phyloP scores from a whole-genome alignment of 2,797 vertebrate genomes.

The Coreius guichenoti region DNA sequence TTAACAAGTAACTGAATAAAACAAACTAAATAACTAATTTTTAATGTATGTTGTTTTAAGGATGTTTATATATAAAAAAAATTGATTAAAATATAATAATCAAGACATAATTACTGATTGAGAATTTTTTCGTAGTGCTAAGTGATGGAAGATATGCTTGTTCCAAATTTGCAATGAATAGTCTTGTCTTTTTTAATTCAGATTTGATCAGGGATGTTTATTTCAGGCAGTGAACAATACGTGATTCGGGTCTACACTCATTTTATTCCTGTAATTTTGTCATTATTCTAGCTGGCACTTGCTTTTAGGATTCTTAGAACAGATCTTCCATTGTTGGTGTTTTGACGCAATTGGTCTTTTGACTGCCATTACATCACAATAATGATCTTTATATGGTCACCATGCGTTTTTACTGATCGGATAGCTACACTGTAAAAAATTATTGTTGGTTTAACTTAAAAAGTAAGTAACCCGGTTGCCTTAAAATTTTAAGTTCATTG shows the following conservation, averaged over 20 bases:
- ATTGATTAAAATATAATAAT: neutral
- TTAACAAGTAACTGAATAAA: neutral
- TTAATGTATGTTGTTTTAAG: neutral
- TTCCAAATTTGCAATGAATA: neutral
- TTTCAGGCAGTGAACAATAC: neutral
- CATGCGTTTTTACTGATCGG: no score
- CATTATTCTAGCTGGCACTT: neutral
- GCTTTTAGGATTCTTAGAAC: neutral
- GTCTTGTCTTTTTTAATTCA: neutral
- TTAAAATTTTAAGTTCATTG: no score
- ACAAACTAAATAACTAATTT: neutral
- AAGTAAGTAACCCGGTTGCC: no score
- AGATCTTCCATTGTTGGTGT: neutral
- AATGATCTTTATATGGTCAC: neutral
- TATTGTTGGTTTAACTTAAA: no score
- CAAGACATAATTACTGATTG: neutral
- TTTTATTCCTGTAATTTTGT: neutral
- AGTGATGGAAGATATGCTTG: neutral
- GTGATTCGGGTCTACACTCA: neutral
- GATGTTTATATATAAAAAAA: neutral
- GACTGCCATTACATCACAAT: neutral
- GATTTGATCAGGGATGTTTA: neutral
- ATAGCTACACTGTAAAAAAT: no score
- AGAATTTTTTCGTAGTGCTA: neutral
- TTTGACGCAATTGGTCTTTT: constrained; percentile 9